Evolutionary conservation across 2,888 invertebrate species (phyloP), one percentile per base, ranked within the genome.

Genomic region (Drosophila koepferae): DNA sequence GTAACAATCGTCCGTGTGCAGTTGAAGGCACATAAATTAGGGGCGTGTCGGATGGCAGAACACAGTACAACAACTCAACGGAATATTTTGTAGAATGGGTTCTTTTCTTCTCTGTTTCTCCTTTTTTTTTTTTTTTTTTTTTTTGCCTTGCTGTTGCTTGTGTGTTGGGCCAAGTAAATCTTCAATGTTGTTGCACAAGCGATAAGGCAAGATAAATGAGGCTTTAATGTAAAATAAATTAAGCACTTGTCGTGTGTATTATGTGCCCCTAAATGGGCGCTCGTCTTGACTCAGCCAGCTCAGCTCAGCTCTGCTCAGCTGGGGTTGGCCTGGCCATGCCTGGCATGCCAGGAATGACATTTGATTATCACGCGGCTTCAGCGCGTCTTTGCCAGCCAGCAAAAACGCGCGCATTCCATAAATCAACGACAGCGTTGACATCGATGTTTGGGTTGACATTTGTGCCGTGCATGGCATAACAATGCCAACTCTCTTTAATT

Each of bases 161-260:
- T 73, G 40, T 44, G 64, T 44, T 71, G 64, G 70, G 76, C 59
- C 74, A 81, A 89, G 86, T 82, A 87, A 87, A 89, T 87, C 88
- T 87, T 82, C 80, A 89, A 78, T 81, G 86, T 87, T 86, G 89
- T 80, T 86, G 89, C 89, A 80, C 77, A 79, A 76, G 79, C 89
- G 86, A 87, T 87, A 87, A 86, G 86, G 81, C 80, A 86, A 86
- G 86, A 86, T 86, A 89, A 86, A 86, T 86, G 89, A 82, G 87
- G 75, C 87, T 85, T 86, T 86, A 86, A 86, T 86, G 86, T 85
- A 87, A 85, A 86, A 86, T 89, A 86, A 86, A 86, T 86, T 89
- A 86, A 87, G 89, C 86, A 82, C 89, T 87, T 87, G 86, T 81
- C 88, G 87, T 79, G 81, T 79, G 77, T 83, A 81, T 79, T 80